Conservation (phyloP, 1,140 invertebrate genomes). For the Brachionus calyciflorus region DNA sequence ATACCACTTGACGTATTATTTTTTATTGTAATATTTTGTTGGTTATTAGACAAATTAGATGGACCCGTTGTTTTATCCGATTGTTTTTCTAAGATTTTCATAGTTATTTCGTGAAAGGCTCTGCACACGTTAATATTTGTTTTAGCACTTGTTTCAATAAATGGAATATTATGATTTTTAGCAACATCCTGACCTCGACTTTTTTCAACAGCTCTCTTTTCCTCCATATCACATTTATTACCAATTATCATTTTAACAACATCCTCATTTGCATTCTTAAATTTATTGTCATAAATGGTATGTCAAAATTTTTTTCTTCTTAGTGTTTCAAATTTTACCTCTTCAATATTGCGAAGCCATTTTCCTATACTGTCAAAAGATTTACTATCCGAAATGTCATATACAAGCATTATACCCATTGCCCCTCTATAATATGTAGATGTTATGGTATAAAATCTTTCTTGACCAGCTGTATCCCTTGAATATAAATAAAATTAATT, state of each 20-base stretch:
- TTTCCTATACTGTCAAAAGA: slow-evolving; percentile 98
- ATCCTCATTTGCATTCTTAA: slow-evolving; percentile 98
- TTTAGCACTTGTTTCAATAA: slow-evolving; percentile 99
- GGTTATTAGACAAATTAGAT: background rate
- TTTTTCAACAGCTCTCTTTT: slow-evolving; percentile 85
- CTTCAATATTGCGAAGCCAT: slow-evolving; percentile 96
- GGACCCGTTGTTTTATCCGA: background rate
- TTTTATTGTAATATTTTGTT: background rate
- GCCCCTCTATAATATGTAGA: slow-evolving; percentile 68
- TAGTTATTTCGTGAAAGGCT: slow-evolving; percentile 37
- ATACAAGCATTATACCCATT: slow-evolving; percentile 91
- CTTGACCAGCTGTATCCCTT: slow-evolving; percentile 68
- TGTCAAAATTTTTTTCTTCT: background rate
- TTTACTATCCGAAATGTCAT: slow-evolving; percentile 96
- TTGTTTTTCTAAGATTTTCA: slow-evolving; percentile 10
- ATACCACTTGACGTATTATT: background rate
- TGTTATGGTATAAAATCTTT: slow-evolving; percentile 68
- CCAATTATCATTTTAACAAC: slow-evolving; percentile 99
- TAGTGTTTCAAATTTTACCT: slow-evolving; percentile 62
- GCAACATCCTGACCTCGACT: slow-evolving; percentile 86
- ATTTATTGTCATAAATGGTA: no score
- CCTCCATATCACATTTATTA: slow-evolving; percentile 99
- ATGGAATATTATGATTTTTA: slow-evolving; percentile 88
- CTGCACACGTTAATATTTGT: slow-evolving; percentile 66
- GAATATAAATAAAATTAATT: no score